These are phyloP conservation scores for Argyrosomus regius DNA, from an alignment of 2,797 vertebrate genomes.

Conservation along the genomic window DNA sequence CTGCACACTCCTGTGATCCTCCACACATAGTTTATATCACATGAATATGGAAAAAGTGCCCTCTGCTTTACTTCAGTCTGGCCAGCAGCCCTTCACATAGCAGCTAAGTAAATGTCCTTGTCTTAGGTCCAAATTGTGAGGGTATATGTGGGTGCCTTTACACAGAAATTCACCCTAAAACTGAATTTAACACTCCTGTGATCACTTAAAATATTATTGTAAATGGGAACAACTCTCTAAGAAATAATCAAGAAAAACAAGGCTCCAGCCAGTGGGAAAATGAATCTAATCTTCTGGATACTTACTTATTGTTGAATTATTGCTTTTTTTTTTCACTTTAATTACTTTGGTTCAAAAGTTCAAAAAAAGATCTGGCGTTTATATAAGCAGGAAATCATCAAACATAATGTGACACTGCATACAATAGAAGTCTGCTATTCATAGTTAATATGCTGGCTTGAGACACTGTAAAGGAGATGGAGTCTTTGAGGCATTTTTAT, in stretches of 20 bases:
- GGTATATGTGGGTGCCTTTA: slow-evolving; percentile 42
- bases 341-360: slow-evolving; percentile 21
- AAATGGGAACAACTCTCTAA: slow-evolving; percentile 34
- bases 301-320: slow-evolving; percentile 16
- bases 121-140: slow-evolving; percentile 47
- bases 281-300: slow-evolving; percentile 16
- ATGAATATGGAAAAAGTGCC: slow-evolving; percentile 75
- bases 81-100: slow-evolving; percentile 49
- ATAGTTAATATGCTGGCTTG: not conserved
- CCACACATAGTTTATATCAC: not conserved
- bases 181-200: not conserved
- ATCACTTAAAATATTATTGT: slow-evolving; percentile 18
- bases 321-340: slow-evolving; percentile 4
- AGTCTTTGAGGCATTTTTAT: slow-evolving; percentile 11
- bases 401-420: slow-evolving; percentile 24
- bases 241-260: slow-evolving; percentile 34
- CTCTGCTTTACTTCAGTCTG: slow-evolving; percentile 68
- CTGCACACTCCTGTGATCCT: slow-evolving; percentile 13
- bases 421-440: slow-evolving; percentile 28
- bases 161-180: slow-evolving; percentile 28
- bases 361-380: slow-evolving; percentile 10
- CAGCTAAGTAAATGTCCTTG: slow-evolving; percentile 48
- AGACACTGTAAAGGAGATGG: slow-evolving; percentile 6
- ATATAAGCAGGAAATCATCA: slow-evolving; percentile 35
- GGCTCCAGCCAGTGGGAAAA: slow-evolving; percentile 3